phyloP scores from a whole-genome alignment of 2,888 invertebrate species.

The Hedya salicella region DNA sequence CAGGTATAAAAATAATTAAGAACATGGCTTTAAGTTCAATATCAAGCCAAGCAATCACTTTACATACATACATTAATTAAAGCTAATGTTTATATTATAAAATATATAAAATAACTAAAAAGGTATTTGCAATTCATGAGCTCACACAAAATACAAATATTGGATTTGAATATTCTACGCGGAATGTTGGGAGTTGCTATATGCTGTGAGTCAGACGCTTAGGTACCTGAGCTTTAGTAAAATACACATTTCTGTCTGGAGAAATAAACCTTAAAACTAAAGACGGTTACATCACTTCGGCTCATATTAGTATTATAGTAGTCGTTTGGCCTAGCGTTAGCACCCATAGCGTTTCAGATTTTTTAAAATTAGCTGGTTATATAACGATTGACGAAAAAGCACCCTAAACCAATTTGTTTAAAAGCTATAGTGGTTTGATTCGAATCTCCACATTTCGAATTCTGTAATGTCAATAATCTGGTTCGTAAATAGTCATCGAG shows the following conservation, averaged over 20 bases:
- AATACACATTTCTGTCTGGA: not conserved
- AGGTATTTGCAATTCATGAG: not conserved
- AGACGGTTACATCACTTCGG: not conserved
- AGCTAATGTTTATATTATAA: not conserved
- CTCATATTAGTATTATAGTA: not conserved
- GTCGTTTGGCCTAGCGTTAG: not conserved
- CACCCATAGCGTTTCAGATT: not conserved
- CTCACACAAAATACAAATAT: not conserved
- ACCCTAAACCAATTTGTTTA: not conserved
- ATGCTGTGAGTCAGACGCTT: conserved; percentile 7
- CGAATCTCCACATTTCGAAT: conserved; percentile 7
- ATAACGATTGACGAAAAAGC: conserved; percentile 1
- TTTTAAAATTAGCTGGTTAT: not conserved
- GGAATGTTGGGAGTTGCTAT: not conserved
- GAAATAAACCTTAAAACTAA: not conserved
- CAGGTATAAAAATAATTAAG: no score
- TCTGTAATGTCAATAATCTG: conserved; percentile 26
- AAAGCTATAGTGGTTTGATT: conserved; percentile 11
- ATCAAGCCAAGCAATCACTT: conserved; percentile 3
- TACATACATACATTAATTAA: no score
- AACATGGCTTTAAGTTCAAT: not conserved
- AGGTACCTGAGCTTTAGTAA: conserved; percentile 1
- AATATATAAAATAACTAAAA: not conserved
- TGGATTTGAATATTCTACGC: conserved; percentile 17
- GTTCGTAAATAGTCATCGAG: conserved; percentile 12